Base-by-base conservation (phyloP, 2,797 vertebrate genomes). In the Halcyon smyrnensis region DNA sequence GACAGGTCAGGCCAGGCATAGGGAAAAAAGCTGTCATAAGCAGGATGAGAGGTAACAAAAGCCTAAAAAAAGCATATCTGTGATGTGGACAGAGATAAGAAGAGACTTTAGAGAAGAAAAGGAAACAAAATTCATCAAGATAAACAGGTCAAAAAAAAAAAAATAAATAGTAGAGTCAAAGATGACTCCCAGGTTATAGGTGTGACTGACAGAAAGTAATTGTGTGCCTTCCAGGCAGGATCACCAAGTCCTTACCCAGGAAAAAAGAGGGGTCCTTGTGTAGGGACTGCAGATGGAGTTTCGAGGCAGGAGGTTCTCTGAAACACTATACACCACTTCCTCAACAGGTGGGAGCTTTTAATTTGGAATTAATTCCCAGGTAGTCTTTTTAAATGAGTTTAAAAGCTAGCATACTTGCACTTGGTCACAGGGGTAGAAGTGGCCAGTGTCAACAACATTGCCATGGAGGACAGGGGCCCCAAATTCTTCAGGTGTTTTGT, bases 101-200 rank as follows among this genome's bases (percentile, higher is more conserved):
- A 63, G 51, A 88, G 24, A 79, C 77, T 91, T 89, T 15, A 75
- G 59, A 92, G 82, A 96, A 89, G 50, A 89, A 87, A 81, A 90
- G n/a, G 79, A 79, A 94, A 82, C 34, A 90, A 90, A 95, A 94
- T 70, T 95, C 71, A 87, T 84, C 48, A 68, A 67, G 74, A 93
- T 89, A 87, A 90, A 90, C 59, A 90, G 59, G 80, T 63, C 23
- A 87, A 91, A 83, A 92, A 76, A 91, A 91, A 89, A 78, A 91
- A 36, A 36, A 36, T 36, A 74, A 30, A 73, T 21, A 89, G 36
- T 18, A 18, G 64, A 94, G 64, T 64, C 60, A 91, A 92, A 89
- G 73, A 89, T 36, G 53, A 88, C 64, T 89, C 45, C 34, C 53
- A 53, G 45, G 82, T 89, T 84, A 73, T 16, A 81, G 43, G 15